Conservation (phyloP, 30 jellyfish, hydroid and myxozoan species). For the Pelagia noctiluca region DNA sequence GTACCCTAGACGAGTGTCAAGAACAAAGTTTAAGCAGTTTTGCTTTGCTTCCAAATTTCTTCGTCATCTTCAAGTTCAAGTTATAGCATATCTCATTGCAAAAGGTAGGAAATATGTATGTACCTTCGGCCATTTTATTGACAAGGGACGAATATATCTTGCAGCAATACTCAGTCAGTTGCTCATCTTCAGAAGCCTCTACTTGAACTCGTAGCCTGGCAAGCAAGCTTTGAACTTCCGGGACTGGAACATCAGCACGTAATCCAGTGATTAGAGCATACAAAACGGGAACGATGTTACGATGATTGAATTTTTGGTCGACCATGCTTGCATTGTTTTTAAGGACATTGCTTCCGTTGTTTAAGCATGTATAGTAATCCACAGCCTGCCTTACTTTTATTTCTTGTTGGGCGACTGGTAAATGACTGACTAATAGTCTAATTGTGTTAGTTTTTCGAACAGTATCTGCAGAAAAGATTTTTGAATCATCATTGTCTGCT, state of each 20-base stretch:
- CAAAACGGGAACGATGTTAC: background rate
- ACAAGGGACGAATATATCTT: constrained; percentile 39
- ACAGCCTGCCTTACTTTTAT: background rate
- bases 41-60: too few relatives aligned
- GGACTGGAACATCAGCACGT: constrained; percentile 8
- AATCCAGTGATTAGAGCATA: constrained; percentile 40
- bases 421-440: background rate
- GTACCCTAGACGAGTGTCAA: too few relatives aligned
- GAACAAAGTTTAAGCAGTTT: too few relatives aligned
- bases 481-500: background rate
- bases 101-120: too few relatives aligned
- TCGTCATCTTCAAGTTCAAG: too few relatives aligned
- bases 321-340: too few relatives aligned
- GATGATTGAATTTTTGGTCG: background rate
- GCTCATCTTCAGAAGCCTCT: background rate
- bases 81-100: too few relatives aligned
- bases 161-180: constrained; percentile 30
- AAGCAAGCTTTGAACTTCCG: background rate
- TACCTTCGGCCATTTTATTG: constrained; percentile 65
- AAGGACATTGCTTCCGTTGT: too few relatives aligned
- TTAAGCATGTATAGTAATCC: constrained; percentile 5
- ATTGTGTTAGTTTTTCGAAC: background rate
- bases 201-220: constrained; percentile 26
- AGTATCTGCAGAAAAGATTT: background rate
- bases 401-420: background rate